These are phyloP conservation scores for Tamias sibiricus DNA, from an alignment of 2,113 vertebrate species.

Conservation along the genomic window DNA sequence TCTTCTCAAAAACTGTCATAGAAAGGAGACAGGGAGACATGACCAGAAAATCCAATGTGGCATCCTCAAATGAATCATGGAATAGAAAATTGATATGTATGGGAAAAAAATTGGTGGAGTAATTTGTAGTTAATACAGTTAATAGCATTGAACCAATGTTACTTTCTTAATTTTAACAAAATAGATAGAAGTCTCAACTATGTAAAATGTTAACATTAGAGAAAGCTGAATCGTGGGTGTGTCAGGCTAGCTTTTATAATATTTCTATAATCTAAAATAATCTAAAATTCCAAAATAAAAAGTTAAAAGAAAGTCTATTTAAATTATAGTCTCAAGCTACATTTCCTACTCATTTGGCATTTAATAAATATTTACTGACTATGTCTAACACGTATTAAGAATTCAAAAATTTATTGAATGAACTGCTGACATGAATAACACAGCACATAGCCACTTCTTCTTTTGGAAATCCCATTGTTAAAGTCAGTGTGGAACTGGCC, in stretches of 20 bases:
- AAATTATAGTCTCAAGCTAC: not conserved
- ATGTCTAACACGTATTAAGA: not conserved
- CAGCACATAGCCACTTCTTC: not conserved
- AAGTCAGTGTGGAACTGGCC: not conserved
- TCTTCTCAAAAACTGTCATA: not conserved
- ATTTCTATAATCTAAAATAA: conserved; percentile 36
- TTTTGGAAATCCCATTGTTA: not conserved
- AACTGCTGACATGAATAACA: not conserved
- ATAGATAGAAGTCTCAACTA: not conserved
- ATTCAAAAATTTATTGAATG: not conserved
- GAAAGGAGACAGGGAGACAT: not conserved
- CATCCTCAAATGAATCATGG: not conserved
- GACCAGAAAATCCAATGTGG: not conserved
- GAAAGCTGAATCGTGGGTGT: not conserved
- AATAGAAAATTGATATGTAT: not conserved
- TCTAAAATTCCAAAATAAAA: not conserved
- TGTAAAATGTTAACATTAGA: not conserved
- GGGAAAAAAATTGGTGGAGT: not conserved
- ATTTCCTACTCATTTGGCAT: not conserved
- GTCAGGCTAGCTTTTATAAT: not conserved
- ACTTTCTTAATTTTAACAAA: not conserved
- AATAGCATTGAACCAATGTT: not conserved
- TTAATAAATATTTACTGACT: not conserved
- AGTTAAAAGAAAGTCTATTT: not conserved
- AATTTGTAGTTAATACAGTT: not conserved